Conservation (phyloP, 2,113 vertebrate genomes). For the Syrrhaptes paradoxus region DNA sequence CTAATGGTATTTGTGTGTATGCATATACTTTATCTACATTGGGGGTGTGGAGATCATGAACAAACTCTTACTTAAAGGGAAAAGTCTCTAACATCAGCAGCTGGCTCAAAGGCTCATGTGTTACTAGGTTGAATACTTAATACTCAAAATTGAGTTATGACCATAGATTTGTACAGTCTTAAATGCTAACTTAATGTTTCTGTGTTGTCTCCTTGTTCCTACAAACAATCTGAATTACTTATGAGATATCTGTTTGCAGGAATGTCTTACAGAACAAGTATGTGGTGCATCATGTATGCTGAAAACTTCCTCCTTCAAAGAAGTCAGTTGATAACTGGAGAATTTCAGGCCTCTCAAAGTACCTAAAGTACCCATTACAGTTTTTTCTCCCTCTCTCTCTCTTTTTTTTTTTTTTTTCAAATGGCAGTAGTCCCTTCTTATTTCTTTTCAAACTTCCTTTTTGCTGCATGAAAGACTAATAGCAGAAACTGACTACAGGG, state of each 20-base stretch:
- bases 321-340: neutral
- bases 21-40: neutral
- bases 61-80: neutral
- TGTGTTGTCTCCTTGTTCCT: neutral
- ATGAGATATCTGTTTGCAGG: neutral
- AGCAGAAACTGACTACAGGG: neutral
- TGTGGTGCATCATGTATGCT: neutral
- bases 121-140: neutral
- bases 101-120: neutral
- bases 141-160: neutral
- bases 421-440: neutral
- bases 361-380: neutral
- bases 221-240: neutral
- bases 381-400: neutral
- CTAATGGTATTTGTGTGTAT: neutral
- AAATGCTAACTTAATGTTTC: neutral
- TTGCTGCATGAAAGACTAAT: neutral
- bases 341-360: neutral
- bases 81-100: neutral
- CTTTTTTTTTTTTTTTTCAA: rapidly evolving
- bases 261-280: neutral
- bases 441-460: neutral
- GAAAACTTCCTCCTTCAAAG: neutral
- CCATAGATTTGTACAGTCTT: neutral
- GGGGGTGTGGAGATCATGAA: neutral